Conservation (phyloP, 2,113 vertebrate genomes). For the Camelus dromedarius region DNA sequence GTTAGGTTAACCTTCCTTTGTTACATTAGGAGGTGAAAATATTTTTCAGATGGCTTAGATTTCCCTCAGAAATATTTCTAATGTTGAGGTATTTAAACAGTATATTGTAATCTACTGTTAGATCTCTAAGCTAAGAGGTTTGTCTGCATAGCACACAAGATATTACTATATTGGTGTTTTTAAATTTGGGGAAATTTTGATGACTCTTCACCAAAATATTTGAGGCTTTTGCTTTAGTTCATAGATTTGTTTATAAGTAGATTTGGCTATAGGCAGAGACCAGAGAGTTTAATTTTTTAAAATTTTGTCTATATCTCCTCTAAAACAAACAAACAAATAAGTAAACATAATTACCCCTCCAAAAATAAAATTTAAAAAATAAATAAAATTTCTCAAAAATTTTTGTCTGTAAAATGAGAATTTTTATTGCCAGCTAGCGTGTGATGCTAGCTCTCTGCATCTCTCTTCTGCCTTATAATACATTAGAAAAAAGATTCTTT, state of each 20-base stretch:
- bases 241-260: background rate
- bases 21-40: background rate
- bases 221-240: slow-evolving; percentile 23
- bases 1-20: background rate
- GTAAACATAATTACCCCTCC: no score
- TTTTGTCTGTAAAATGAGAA: slow-evolving; percentile 17
- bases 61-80: background rate
- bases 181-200: background rate
- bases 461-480: background rate
- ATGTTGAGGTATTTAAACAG: background rate
- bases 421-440: slow-evolving; percentile 6
- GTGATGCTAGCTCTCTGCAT: background rate
- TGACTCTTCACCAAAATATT: background rate
- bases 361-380: no score
- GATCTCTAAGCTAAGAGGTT: slow-evolving; percentile 5
- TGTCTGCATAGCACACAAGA: background rate
- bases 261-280: background rate
- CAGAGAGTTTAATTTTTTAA: background rate
- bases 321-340: no score
- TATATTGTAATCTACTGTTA: background rate
- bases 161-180: background rate
- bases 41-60: background rate
- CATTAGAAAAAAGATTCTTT: slow-evolving; percentile 16
- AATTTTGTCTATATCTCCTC: background rate
- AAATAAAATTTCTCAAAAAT: background rate